Conservation (phyloP, 1,140 invertebrate species). For the Pseudomyrmex dendroicus region DNA sequence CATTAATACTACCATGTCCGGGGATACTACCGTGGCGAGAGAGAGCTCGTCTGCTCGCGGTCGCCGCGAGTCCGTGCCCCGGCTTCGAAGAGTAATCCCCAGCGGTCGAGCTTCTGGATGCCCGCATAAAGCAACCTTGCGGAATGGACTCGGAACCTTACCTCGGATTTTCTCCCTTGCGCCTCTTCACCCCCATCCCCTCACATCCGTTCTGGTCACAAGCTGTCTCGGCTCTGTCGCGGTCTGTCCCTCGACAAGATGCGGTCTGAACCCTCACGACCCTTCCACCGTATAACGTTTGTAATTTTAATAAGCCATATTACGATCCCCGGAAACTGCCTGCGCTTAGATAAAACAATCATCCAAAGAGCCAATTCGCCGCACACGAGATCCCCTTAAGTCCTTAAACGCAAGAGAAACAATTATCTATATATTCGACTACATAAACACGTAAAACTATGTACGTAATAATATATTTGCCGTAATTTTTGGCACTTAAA, state of each 20-base stretch:
- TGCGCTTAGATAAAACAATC: slow-evolving; percentile 65
- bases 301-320: slow-evolving; percentile 85
- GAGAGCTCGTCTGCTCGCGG: slow-evolving; percentile 70
- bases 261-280: slow-evolving; percentile 73
- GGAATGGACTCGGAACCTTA: slow-evolving; percentile 48
- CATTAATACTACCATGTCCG: slow-evolving; percentile 78
- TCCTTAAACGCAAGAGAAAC: not conserved
- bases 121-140: slow-evolving; percentile 78
- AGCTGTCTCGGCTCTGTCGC: slow-evolving; percentile 74
- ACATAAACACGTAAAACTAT: too few relatives aligned
- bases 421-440: not conserved
- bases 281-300: slow-evolving; percentile 61
- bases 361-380: slow-evolving; percentile 37
- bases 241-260: slow-evolving; percentile 80
- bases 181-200: not conserved
- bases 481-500: too few relatives aligned
- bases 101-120: slow-evolving; percentile 79
- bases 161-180: not conserved
- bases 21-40: slow-evolving; percentile 63
- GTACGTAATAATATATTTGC: too few relatives aligned
- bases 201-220: slow-evolving; percentile 57
- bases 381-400: not conserved
- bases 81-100: slow-evolving; percentile 79
- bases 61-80: slow-evolving; percentile 61
- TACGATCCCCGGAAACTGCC: slow-evolving; percentile 77